Evolutionary conservation across 2,888 invertebrate genomes (phyloP).

Genomic region (Oscheius myriophilus): DNA sequence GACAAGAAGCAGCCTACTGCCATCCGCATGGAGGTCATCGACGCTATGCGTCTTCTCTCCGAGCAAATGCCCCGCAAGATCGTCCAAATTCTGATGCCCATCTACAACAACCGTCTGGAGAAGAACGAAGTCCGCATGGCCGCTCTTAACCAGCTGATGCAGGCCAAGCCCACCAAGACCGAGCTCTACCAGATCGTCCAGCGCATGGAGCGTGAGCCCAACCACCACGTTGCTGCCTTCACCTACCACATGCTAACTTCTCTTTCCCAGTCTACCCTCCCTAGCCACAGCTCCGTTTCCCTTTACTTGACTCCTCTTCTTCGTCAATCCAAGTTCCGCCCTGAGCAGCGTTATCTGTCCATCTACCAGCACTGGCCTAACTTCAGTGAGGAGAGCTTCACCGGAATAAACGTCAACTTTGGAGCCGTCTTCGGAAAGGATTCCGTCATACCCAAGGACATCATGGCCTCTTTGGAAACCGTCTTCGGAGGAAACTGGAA

Average conservation of each 20-base stretch:
- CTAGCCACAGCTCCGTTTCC: constrained; percentile 52
- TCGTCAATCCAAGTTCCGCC: constrained; percentile 41
- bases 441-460: constrained; percentile 54
- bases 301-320: constrained; percentile 38
- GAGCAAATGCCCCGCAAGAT: constrained; percentile 48
- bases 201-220: constrained; percentile 50
- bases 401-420: constrained; percentile 53
- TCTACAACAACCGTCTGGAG: constrained; percentile 58
- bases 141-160: constrained; percentile 57
- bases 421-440: constrained; percentile 57
- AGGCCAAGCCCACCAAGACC: constrained; percentile 50
- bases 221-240: constrained; percentile 59
- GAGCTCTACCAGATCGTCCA: constrained; percentile 57
- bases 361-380: constrained; percentile 48
- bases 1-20: constrained; percentile 50
- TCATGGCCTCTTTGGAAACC: constrained; percentile 54
- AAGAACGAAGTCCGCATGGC: constrained; percentile 58
- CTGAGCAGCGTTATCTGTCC: constrained; percentile 40
- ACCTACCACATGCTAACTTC: constrained; percentile 49
- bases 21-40: constrained; percentile 62
- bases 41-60: constrained; percentile 57
- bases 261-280: constrained; percentile 54
- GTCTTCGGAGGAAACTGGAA: constrained; percentile 60
- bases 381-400: constrained; percentile 47
- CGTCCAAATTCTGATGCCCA: constrained; percentile 59